These are phyloP conservation scores for Teleogryllus occipitalis DNA, from an alignment of 1,140 invertebrate species.

Conservation along the genomic window DNA sequence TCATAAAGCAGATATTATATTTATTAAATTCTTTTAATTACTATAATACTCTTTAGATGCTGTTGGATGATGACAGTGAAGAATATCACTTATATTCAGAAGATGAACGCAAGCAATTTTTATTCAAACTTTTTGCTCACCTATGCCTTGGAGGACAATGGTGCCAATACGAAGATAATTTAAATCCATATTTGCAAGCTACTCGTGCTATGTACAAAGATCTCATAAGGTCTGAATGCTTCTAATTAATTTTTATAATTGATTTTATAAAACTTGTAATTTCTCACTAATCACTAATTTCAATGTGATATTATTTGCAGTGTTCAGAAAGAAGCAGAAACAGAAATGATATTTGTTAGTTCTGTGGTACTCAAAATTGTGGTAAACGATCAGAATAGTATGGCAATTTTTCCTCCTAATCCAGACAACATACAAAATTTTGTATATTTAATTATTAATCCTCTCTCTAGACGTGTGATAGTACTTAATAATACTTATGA, in stretches of 20 bases:
- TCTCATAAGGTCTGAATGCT: slow-evolving; percentile 42
- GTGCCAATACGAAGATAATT: slow-evolving; percentile 52
- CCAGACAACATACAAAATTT: slow-evolving; percentile 37
- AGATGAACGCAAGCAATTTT: slow-evolving; percentile 47
- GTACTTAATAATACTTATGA: slow-evolving; percentile 16
- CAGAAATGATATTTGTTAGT: slow-evolving; percentile 32
- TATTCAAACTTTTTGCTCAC: slow-evolving; percentile 49
- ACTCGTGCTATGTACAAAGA: slow-evolving; percentile 54
- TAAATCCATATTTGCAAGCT: slow-evolving; percentile 47
- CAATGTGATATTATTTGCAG: neutral
- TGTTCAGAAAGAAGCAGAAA: slow-evolving; percentile 21
- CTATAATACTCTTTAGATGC: slow-evolving; percentile 36
- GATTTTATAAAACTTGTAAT: neutral
- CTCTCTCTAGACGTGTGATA: slow-evolving; percentile 5
- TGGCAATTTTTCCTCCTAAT: slow-evolving; percentile 34
- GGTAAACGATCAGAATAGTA: slow-evolving; percentile 31
- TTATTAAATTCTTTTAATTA: neutral
- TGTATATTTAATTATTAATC: slow-evolving; percentile 38
- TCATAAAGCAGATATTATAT: neutral
- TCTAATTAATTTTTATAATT: neutral
- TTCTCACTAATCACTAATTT: neutral
- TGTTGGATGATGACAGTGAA: slow-evolving; percentile 44
- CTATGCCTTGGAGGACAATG: slow-evolving; percentile 49
- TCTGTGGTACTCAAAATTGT: slow-evolving; percentile 37
- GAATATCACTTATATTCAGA: slow-evolving; percentile 40